phyloP scores from a whole-genome alignment of 2,888 invertebrate genomes.

The Drosophila phalerata region DNA sequence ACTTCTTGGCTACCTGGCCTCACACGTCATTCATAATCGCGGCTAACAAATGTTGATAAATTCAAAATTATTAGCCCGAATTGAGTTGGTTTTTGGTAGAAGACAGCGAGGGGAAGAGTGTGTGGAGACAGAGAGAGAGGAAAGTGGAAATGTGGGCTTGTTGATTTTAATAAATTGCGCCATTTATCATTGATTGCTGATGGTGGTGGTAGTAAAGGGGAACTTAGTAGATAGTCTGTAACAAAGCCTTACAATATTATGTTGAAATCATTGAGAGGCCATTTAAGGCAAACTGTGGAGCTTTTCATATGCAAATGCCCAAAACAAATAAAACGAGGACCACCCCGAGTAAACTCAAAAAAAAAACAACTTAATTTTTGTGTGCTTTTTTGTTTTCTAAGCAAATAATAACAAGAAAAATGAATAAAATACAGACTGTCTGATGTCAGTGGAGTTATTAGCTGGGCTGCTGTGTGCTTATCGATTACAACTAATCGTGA shows the following conservation, averaged over 20 bases:
- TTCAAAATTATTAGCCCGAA: slow-evolving; percentile 74
- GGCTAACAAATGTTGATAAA: slow-evolving; percentile 82
- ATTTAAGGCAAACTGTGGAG: slow-evolving; percentile 68
- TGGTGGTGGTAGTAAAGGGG: neutral
- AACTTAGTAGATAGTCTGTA: slow-evolving; percentile 14
- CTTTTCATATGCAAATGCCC: slow-evolving; percentile 78
- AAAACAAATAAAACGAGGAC: slow-evolving; percentile 34
- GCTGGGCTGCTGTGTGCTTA: slow-evolving; percentile 67
- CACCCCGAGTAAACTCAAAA: slow-evolving; percentile 56
- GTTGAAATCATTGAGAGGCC: slow-evolving; percentile 82
- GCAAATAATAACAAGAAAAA: neutral
- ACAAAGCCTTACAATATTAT: slow-evolving; percentile 74
- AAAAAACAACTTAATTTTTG: slow-evolving; percentile 20
- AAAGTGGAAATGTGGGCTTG: slow-evolving; percentile 48
- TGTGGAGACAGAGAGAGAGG: neutral
- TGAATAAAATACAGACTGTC: slow-evolving; percentile 17
- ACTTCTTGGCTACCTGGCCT: slow-evolving; percentile 73
- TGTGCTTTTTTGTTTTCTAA: slow-evolving; percentile 20
- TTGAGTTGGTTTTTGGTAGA: slow-evolving; percentile 39
- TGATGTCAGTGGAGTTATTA: slow-evolving; percentile 56
- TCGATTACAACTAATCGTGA: slow-evolving; percentile 84
- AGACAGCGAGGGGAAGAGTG: neutral
- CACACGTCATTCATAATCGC: slow-evolving; percentile 80
- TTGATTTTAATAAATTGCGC: slow-evolving; percentile 79
- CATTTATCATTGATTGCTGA: slow-evolving; percentile 68